Percentiles rank a stretch among this genome's conserved stretches.
Conservation (phyloP, 2,113 vertebrate genomes). For the Ophiodon elongatus region DNA sequence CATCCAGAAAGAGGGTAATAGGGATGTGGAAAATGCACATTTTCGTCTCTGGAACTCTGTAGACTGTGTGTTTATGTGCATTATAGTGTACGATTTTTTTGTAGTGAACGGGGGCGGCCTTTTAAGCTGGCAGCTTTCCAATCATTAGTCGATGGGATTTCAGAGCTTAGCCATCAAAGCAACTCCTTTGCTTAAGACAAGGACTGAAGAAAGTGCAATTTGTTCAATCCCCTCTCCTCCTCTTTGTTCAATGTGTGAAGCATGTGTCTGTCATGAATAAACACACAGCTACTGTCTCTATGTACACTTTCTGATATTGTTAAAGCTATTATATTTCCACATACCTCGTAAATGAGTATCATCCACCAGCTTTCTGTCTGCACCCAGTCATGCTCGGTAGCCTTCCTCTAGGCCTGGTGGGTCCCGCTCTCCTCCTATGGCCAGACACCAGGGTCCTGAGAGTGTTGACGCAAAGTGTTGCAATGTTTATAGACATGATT, state of each 20-base stretch:
- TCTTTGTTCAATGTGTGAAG: conserved; percentile 30
- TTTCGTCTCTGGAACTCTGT: conserved; percentile 29
- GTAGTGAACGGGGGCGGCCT: conserved; percentile 28
- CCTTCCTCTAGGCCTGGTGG: conserved; percentile 10
- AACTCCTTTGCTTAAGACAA: conserved; percentile 54
- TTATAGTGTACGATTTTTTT: conserved; percentile 41
- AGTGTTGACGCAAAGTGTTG: conserved; percentile 7
- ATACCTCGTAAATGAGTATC: conserved; percentile 25
- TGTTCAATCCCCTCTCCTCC: conserved; percentile 26
- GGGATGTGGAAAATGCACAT: conserved; percentile 56
- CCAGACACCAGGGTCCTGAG: conserved; percentile 21
- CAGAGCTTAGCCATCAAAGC: conserved; percentile 66
- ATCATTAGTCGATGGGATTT: conserved; percentile 65
- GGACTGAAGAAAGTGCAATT: conserved; percentile 50
- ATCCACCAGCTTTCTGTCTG: conserved; percentile 16
- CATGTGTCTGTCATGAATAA: conserved; percentile 27
- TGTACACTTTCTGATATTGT: conserved; percentile 8
- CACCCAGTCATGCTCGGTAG: conserved; percentile 7
- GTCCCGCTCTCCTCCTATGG: conserved; percentile 23
- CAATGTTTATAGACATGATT: conserved; percentile 47
- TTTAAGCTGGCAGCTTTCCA: conserved; percentile 70
- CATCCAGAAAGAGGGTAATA: conserved; percentile 69
- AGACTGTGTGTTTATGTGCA: conserved; percentile 44
- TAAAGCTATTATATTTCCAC: not conserved
- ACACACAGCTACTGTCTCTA: conserved; percentile 19